Evolutionary conservation across 1,140 invertebrate genomes (phyloP).

Genomic region (Wasmannia auropunctata): DNA sequence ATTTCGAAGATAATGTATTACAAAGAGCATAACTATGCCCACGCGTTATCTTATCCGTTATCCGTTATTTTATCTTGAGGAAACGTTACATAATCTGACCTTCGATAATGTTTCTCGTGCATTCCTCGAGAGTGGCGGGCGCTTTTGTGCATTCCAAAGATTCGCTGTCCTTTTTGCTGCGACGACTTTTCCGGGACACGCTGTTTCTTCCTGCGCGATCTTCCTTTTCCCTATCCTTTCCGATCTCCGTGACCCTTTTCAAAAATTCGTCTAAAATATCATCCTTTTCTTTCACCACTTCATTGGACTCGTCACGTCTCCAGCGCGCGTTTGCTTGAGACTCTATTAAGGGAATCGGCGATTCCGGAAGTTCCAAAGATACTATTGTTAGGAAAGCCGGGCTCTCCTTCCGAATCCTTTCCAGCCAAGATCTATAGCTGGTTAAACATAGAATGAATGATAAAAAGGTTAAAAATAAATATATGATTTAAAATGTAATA

Average conservation of each 20-base stretch:
- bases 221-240: conserved; percentile 39
- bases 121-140: conserved; percentile 67
- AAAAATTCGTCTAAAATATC: conserved; percentile 74
- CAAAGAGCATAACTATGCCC: too few species aligned
- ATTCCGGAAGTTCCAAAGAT: conserved; percentile 80
- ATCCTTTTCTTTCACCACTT: conserved; percentile 65
- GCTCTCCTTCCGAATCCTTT: conserved; percentile 76
- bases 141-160: conserved; percentile 63
- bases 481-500: not conserved
- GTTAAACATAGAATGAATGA: not conserved
- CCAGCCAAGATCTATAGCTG: conserved; percentile 80
- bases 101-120: conserved; percentile 74
- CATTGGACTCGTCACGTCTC: conserved; percentile 57
- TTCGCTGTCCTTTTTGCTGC: conserved; percentile 57
- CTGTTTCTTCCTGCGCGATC: conserved; percentile 37
- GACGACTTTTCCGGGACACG: conserved; percentile 52
- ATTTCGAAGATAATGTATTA: not conserved
- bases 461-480: not conserved
- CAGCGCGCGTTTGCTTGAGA: conserved; percentile 75
- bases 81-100: conserved; percentile 63
- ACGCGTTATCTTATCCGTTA: too few species aligned
- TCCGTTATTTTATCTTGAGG: not conserved
- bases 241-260: conserved; percentile 70
- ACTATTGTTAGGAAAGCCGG: conserved; percentile 80
- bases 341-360: conserved; percentile 79